Base-by-base conservation (phyloP, 1,140 invertebrate genomes). In the Lasaia peninsularis region DNA sequence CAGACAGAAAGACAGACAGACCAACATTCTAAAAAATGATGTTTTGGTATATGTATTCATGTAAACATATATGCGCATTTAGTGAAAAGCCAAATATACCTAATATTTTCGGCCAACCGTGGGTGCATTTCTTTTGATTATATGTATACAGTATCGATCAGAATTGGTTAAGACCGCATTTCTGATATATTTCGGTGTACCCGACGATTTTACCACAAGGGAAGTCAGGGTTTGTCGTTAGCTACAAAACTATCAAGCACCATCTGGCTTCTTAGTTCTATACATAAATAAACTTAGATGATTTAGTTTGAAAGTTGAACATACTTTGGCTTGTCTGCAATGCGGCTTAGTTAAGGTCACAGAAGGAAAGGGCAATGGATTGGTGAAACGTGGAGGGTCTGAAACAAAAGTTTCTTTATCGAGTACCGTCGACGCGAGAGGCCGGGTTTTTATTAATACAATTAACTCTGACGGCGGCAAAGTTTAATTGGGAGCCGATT, bases 361-460 rank as follows among this genome's bases (percentile, higher is more conserved):
- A 63, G 49, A 65, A 40, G 33, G 35, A 54, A 61, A 58, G 63
- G 61, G 60, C 58, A 58, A 69, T 62, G 60, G 62, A 66, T 71
- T 59, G 72, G 70, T 64, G 73, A 63, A 81, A 80, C 73, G 82
- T 82, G 71, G 69, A 82, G 82, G 81, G 81, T 82, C 76, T 82
- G 80, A 71, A 71, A 71, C 71, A 71, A 76, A 83, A 73, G 75
- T 72, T 74, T 58, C 69, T 60, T 72, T 70, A 79, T 80, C 77
- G 68, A 69, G 16, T 40, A 40, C 10, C 37, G 37, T 10, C 37
- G 8, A 18, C 16, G 16, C n/a, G n/a, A n/a, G n/a, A n/a, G 16
- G 12, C 7, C 14, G 9, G 16, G 2, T 40, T 18, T 40, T 40
- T 40, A 40, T 40, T 18, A 16, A 16, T 40, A 16, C 9, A 18